Percentiles rank a stretch among this genome's conserved stretches.
These are phyloP conservation scores for Paraplagusia blochii DNA, from an alignment of 2,113 vertebrate genomes.

Conservation along the genomic window DNA sequence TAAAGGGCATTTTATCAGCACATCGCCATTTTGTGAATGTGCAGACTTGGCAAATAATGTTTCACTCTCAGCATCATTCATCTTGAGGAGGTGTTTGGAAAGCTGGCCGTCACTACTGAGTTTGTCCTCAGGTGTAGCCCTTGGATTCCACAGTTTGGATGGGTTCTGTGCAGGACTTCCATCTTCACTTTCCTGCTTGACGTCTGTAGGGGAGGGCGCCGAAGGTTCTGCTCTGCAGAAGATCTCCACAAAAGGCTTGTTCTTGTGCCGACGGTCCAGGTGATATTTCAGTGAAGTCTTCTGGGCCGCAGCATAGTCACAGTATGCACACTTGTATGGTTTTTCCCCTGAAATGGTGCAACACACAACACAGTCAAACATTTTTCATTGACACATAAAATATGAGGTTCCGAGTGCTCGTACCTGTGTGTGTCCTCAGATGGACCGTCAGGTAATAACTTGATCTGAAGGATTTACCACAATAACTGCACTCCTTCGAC, in stretches of 20 bases:
- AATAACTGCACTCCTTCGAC: constrained; percentile 91
- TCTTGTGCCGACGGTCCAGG: constrained; percentile 91
- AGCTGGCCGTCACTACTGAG: constrained; percentile 21
- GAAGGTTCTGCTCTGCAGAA: constrained; percentile 49
- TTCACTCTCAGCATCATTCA: constrained; percentile 31
- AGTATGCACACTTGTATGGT: constrained; percentile 94
- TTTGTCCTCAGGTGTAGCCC: constrained; percentile 23
- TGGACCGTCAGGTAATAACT: constrained; percentile 99
- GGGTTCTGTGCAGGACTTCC: constrained; percentile 60
- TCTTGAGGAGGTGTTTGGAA: constrained; percentile 22
- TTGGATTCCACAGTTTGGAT: constrained; percentile 69
- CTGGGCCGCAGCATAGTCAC: constrained; percentile 94
- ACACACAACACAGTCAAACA: neutral
- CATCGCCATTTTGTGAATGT: constrained; percentile 28
- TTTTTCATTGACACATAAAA: neutral
- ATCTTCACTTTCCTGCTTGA: constrained; percentile 32
- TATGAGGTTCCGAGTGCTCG: neutral
- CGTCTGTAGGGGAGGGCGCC: constrained; percentile 31
- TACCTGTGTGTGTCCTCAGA: constrained; percentile 98
- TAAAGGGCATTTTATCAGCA: constrained; percentile 19
- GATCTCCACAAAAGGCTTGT: constrained; percentile 74
- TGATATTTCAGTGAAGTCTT: constrained; percentile 96
- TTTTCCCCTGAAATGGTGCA: constrained; percentile 85
- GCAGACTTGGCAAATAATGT: constrained; percentile 27
- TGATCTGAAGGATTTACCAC: constrained; percentile 94